Evolutionary conservation across 1,140 invertebrate species (phyloP), one percentile per base, ranked within the genome.

Genomic region (Solenopsis fugax): DNA sequence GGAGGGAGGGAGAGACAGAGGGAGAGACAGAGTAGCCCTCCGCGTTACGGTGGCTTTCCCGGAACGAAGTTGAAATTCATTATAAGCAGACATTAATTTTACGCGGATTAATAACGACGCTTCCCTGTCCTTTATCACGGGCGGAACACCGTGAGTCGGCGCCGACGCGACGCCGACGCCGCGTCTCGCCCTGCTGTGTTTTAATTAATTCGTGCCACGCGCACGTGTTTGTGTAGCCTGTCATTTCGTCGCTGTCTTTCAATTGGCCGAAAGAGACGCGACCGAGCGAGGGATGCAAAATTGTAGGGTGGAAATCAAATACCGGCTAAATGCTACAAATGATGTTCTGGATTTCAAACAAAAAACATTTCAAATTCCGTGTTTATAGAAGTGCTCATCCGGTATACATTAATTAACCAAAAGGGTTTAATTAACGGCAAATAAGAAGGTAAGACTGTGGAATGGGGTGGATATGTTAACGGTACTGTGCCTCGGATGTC

Each of bases 11-110:
- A 18, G 48, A 65, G 29, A 37, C 0, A 50, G 75, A 77, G 41
- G 0, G 29, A 24, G 77, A 60, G 48, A 50, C 29, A 80, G 64
- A 80, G 9, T 54, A 50, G 54, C 54, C 41, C 67, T 48, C 41
- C 69, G 52, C 80, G 69, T 85, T 65, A 71, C 73, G 84, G 84
- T 80, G 80, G 84, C 84, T 78, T 85, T 85, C 73, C 24, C 48
- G 72, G 75, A 85, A 85, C 86, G 77, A 87, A 85, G 82, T 77
- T 88, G 58, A 90, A 89, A 90, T 90, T 86, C 87, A 90, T 85
- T 89, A 82, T 89, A 85, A 89, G 69, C 73, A 87, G 80, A 86
- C 87, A 91, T 86, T 88, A 76, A 87, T 77, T 89, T 87, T 52
- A 64, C 72, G 81, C 71, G 54, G 85, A 64, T 88, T 88, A 88